Base-by-base conservation (phyloP, 2,113 vertebrate genomes). In the Phasianus colchicus region DNA sequence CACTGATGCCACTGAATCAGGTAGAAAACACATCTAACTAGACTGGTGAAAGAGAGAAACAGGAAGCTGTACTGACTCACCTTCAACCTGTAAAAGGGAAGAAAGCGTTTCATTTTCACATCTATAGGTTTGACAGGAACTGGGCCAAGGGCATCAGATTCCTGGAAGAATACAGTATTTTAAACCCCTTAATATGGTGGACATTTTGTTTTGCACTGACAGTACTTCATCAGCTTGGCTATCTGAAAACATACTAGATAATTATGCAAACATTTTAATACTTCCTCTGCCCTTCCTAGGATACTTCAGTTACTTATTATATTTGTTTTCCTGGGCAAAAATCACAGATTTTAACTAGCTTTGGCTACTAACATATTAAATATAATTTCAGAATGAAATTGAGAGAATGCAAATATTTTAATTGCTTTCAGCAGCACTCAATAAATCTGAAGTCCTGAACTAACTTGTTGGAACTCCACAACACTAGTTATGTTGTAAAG, bases 1-100 rank as follows among this genome's bases (percentile, higher is more conserved):
- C 11, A 57, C 3, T 34, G 30, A 61, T 13, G 36, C 16, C 64
- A 93, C 69, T 60, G 55, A 77, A 70, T 66, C 29, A 74, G 66
- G 43, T 27, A 82, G 60, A 69, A 86, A 80, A 77, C 3, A 10
- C 21, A 4, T 58, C 38, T 74, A 64, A 83, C 25, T 30, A 25
- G 34, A 79, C 10, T 58, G 24, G 24, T 32, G 24, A 40, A 66
- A 70, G 34, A 63, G 14, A 50, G 36, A 72, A 80, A 50, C 15
- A 60, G 25, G 27, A 22, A 66, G 32, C 50, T 77, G n/a, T 13
- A 83, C 43, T 61, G 38, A 71, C 96, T 97, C 76, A 99, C 99
- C 97, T 99, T 98, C 71, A 99, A 97, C 43, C 95, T 95, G 1
- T 98, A 98, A 95, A 98, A 98, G 42, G 98, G 98, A 89, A 98